Percentiles rank a stretch among this genome's conserved stretches.
Evolutionary conservation across 2,797 vertebrate genomes (phyloP).

Genomic region (Sebastes nivosus): DNA sequence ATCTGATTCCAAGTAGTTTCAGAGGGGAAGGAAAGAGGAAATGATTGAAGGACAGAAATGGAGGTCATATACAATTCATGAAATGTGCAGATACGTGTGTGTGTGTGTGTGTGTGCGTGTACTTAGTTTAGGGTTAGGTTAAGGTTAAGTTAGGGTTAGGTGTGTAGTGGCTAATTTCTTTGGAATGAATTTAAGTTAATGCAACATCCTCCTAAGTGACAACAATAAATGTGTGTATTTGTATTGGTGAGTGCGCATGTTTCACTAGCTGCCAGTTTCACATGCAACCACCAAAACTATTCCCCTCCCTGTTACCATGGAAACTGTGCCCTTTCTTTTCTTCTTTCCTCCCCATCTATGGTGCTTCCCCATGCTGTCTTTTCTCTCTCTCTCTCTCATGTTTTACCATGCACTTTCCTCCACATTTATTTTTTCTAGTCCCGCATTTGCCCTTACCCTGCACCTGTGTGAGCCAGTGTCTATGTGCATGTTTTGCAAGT

Average conservation of each 20-base stretch:
- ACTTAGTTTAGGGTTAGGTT: no score
- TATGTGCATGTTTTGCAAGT: background rate
- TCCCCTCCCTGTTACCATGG: slow-evolving; percentile 69
- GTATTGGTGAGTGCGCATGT: slow-evolving; percentile 12
- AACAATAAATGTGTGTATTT: slow-evolving; percentile 3
- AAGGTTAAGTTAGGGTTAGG: no score
- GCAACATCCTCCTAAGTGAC: background rate
- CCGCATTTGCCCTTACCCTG: background rate
- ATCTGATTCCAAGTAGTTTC: background rate
- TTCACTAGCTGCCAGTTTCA: slow-evolving; percentile 28
- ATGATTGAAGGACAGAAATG: background rate
- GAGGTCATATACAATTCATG: background rate
- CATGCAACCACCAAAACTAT: slow-evolving; percentile 23
- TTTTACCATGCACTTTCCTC: background rate
- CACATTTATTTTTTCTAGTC: background rate
- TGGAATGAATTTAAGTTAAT: background rate
- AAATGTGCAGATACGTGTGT: background rate
- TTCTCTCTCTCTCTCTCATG: background rate
- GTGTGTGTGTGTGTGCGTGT: background rate
- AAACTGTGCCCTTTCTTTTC: slow-evolving; percentile 56
- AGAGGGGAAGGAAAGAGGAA: background rate
- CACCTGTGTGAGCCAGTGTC: background rate
- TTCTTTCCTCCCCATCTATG: background rate
- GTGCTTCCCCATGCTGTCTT: background rate
- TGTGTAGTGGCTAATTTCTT: background rate